phyloP scores from a whole-genome alignment of 2,113 vertebrate species.

The Misgurnus mizolepis region DNA sequence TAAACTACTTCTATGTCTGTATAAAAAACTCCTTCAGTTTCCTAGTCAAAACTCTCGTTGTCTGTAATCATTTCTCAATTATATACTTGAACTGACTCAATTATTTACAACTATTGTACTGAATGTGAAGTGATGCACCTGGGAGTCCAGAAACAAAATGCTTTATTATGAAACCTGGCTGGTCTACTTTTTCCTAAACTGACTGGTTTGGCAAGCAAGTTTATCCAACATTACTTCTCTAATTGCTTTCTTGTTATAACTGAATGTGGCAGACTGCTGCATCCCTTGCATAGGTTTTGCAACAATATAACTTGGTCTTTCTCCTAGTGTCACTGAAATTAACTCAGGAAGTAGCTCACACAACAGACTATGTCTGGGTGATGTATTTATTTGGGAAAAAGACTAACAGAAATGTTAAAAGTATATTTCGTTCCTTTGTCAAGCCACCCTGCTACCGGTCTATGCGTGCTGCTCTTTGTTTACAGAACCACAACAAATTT shows the following conservation, averaged over 20 bases:
- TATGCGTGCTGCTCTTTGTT: conserved; percentile 38
- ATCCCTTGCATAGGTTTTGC: conserved; percentile 39
- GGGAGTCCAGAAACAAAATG: conserved; percentile 47
- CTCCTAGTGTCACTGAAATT: conserved; percentile 38
- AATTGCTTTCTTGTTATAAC: conserved; percentile 55
- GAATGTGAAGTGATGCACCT: conserved; percentile 46
- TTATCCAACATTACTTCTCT: conserved; percentile 52
- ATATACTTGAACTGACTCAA: conserved; percentile 39
- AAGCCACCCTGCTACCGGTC: conserved; percentile 21
- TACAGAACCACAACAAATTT: conserved; percentile 29
- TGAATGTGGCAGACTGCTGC: conserved; percentile 47
- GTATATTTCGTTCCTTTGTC: conserved; percentile 1
- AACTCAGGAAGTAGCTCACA: conserved; percentile 38
- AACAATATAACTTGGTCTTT: conserved; percentile 35
- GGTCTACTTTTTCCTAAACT: conserved; percentile 47
- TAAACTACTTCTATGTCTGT: background rate
- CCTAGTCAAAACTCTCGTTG: background rate
- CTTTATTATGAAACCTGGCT: conserved; percentile 42
- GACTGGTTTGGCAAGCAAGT: conserved; percentile 55
- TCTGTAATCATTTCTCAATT: conserved; percentile 41
- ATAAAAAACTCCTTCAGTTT: background rate
- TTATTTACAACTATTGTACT: conserved; percentile 43
- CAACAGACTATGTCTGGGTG: conserved; percentile 19
- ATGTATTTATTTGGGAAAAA: conserved; percentile 19
- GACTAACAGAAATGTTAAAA: background rate